phyloP scores from a whole-genome alignment of 2,888 invertebrate species.

The Nasonia oneida region DNA sequence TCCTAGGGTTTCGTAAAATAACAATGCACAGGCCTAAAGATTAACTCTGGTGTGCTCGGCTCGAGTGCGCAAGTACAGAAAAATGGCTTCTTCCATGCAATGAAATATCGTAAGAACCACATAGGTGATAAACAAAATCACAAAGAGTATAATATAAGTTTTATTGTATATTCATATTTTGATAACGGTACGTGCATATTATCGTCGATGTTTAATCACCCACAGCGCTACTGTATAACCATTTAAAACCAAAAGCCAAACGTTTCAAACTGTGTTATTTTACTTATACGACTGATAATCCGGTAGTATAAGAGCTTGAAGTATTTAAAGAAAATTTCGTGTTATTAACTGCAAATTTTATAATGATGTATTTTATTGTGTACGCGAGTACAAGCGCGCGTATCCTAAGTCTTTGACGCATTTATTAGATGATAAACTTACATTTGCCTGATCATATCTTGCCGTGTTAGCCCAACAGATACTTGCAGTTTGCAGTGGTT shows the following conservation, averaged over 20 bases:
- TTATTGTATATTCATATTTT: conserved; percentile 47
- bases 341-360: conserved; percentile 28
- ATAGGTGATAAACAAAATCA: conserved; percentile 27
- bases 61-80: conserved; percentile 18
- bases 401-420: not conserved
- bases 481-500: conserved; percentile 27
- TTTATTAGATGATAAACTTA: not conserved
- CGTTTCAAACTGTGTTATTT: conserved; percentile 20
- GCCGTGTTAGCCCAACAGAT: conserved; percentile 7
- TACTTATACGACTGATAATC: conserved; percentile 37
- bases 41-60: not conserved
- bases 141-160: conserved; percentile 40
- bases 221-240: not conserved
- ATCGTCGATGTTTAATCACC: conserved; percentile 26
- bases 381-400: not conserved
- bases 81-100: conserved; percentile 29
- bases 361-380: conserved; percentile 16
- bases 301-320: conserved; percentile 35
- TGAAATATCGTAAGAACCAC: conserved; percentile 36
- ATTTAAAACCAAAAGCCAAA: conserved; percentile 24
- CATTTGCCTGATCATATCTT: conserved; percentile 2
- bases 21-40: conserved; percentile 37
- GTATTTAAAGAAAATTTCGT: conserved; percentile 21
- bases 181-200: conserved; percentile 31
- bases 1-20: conserved; percentile 24